Evolutionary conservation across 1,140 invertebrate species (phyloP), one percentile per base, ranked within the genome.

Genomic region (Paraescarpia echinospica): DNA sequence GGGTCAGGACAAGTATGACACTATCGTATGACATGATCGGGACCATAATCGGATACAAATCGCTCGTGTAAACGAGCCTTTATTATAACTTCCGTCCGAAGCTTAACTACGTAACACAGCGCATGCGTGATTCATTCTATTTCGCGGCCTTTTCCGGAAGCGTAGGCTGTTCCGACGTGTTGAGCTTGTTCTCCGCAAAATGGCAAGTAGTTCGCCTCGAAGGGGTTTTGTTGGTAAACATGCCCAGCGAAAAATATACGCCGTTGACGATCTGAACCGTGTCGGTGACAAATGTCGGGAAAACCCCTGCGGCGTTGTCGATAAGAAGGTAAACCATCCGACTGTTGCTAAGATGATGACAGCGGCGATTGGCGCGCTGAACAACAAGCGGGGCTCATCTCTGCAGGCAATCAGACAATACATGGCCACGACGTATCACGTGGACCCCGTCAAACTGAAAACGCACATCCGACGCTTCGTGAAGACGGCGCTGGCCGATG

Each of bases 321-420:
- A 77, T 6, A 77, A 77, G 59, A 77, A 12, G 27, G 93, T 94
- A 12, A 93, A 94, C 34, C 95, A 95, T 94, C 94, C 94, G 31
- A 93, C 93, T 59, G 93, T 93, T 89, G 48, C 92, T 33, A 92
- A 93, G n/a, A 94, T 94, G 94, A 92, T 94, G 35, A 51, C 35
- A 31, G 93, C 91, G 35, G 93, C 91, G 1, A 33, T 94, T 27
- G 35, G 34, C 48, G 92, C 92, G 33, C 59, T 93, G 33, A 92
- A 95, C 89, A 94, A 95, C 48, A 92, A 93, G 31, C 94, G 94
- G 34, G 94, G 94, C 41, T 95, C 96, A 0, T 95, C 95, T 22
- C 94, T 95, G 92, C 94, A 95, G 91, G 96, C 95, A 35, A 95
- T 96, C 89, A 93, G 95, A 9, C 96, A 96, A 91, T 95, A 96